phyloP scores from a whole-genome alignment of 2,797 vertebrate species.

The Callimico goeldii region DNA sequence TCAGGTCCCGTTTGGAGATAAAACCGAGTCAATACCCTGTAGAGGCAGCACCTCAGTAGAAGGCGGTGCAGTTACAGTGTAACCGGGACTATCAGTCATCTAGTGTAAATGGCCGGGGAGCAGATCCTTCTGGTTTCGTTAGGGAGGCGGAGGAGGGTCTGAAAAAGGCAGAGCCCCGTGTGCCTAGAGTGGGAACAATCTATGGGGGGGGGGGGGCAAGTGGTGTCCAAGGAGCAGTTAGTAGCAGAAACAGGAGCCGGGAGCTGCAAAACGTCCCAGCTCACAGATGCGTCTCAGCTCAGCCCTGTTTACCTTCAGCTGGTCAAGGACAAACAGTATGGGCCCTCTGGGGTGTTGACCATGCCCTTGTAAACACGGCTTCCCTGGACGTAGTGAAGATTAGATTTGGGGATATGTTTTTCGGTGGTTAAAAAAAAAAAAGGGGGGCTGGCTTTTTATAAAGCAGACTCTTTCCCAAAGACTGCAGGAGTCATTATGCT shows the following conservation, averaged over 20 bases:
- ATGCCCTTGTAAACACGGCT: background rate
- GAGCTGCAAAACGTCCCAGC: background rate
- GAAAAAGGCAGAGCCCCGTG: background rate
- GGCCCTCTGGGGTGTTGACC: background rate
- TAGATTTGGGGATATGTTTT: background rate
- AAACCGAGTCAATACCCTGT: conserved; percentile 7
- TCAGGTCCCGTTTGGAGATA: background rate
- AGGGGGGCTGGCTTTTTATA: background rate
- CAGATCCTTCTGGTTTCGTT: conserved; percentile 21
- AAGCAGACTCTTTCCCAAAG: background rate
- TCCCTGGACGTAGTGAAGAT: background rate
- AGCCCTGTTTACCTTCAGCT: background rate
- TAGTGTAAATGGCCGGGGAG: conserved; percentile 50
- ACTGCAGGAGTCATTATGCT: background rate
- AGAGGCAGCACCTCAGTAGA: background rate
- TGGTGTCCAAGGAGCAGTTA: background rate
- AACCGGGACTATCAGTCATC: conserved; percentile 46
- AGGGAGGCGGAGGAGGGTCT: background rate
- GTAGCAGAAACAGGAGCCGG: background rate
- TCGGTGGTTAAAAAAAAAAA: background rate
- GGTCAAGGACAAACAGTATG: conserved; percentile 8
- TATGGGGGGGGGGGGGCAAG: background rate
- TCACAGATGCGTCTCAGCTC: background rate
- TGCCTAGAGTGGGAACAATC: background rate
- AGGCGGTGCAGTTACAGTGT: conserved; percentile 49